These are phyloP conservation scores for Cariama cristata DNA, from an alignment of 2,113 vertebrate species.

Conservation along the genomic window DNA sequence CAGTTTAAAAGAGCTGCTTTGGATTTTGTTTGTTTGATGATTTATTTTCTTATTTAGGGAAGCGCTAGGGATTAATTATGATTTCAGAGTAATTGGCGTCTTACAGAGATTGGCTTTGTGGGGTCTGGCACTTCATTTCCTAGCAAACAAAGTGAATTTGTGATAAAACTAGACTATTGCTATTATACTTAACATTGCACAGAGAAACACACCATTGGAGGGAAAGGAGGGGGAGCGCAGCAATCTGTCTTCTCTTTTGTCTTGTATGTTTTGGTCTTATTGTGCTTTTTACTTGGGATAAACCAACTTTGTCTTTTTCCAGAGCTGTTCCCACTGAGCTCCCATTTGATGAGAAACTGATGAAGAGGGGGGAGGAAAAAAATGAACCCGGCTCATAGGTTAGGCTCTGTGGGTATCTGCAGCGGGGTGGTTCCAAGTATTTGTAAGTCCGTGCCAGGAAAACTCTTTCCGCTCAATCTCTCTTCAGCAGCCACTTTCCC, in stretches of 20 bases:
- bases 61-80: neutral
- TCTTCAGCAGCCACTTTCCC: neutral
- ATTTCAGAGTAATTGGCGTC: neutral
- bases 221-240: neutral
- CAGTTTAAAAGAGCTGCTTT: conserved; percentile 9
- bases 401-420: neutral
- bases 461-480: neutral
- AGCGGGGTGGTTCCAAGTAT: neutral
- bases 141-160: neutral
- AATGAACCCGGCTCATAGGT: neutral
- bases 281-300: neutral
- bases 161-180: neutral
- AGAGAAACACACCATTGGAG: neutral
- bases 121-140: neutral
- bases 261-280: neutral
- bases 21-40: conserved; percentile 10
- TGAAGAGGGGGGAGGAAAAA: accelerated
- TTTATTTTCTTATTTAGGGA: neutral
- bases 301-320: neutral
- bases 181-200: neutral
- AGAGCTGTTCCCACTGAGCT: neutral
- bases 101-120: neutral
- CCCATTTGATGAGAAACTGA: neutral
- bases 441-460: neutral
- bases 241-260: neutral